Base-by-base conservation (phyloP, 2,113 vertebrate species). In the Bos indicus region DNA sequence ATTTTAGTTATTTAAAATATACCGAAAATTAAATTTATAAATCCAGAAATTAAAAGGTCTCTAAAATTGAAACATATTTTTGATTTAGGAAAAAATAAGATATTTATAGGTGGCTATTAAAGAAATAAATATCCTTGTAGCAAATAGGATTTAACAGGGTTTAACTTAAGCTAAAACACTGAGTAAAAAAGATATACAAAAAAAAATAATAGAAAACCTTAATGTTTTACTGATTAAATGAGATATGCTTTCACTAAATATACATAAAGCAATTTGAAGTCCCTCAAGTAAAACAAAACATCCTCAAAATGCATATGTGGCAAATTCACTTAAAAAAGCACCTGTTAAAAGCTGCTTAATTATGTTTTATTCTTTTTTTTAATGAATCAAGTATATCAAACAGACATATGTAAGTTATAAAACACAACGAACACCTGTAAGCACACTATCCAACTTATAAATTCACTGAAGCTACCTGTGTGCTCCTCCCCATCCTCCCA, bases 241-340 rank as follows among this genome's bases (percentile, higher is more conserved):
- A 92, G 90, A 93, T 57, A 52, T 92, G 43, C 82, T 80, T 95
- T 98, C 78, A 88, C 8, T 64, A 94, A n/a, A 91, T 59, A 62
- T 3, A 46, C 26, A 54, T 30, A 95, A 56, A 88, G 57, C 87
- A 95, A 88, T 64, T 88, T 59, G 84, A 91, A 91, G 64, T 33
- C 15, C 17, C 16, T 95, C 48, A 67, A 33, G 9, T 78, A 74
- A 93, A 90, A 94, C 40, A 77, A 94, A 89, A 89, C 33, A 88
- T 86, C 43, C 12, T 91, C 88, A 48, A 5, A 71, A 88, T 33
- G 87, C 2, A 26, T 77, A 93, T 23, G 23, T 46, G 26, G 33
- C 52, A 64, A 81, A 95, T 84, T 48, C 30, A 46, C 59, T 78
- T 95, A 23, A 93, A 96, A 71, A 88, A 86, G 10, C 12, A 96